Evolutionary conservation across 2,797 vertebrate species (phyloP), one percentile per base, ranked within the genome.

Genomic region (Enteromius trimaculatus): DNA sequence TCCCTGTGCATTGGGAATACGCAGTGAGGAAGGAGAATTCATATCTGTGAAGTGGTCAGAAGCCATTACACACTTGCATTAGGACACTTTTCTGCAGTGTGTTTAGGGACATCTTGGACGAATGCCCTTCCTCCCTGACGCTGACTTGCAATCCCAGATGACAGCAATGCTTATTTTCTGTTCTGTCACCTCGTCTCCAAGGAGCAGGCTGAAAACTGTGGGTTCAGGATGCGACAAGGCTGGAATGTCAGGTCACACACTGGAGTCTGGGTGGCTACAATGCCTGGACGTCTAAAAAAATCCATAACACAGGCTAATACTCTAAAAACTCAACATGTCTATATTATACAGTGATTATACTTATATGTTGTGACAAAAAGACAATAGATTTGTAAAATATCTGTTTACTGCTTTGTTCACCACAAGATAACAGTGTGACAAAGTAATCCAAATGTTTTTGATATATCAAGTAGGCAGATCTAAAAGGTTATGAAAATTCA

Each of bases 151-250:
- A 29, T 86, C 83, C 77, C 74, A 60, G 74, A 53, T 76, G 84
- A 80, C 39, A 42, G 6, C 64, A 66, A 77, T 84, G 81, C 76
- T 87, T 87, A 82, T 84, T 87, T 86, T 87, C 68, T 87, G 84
- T 86, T 83, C 83, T 79, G 77, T 72, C 60, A 80, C 70, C 58
- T 84, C 37, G 62, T 82, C 75, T 84, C 81, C 69, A 68, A 88
- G 84, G 76, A 65, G 55, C 49, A 64, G 68, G 74, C 77, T 70
- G 71, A 71, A 70, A 74, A 77, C 71, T 77, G 14, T 79, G 72
- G 60, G 39, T 51, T 82, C 49, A 66, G 42, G 51, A 79, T 76
- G 51, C 80, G 65, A 80, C 34, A 51, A 70, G 51, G 42, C 64
- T 47, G n/a, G 49, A 81, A 85, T 69, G 47, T 80, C 74, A 72